A percentile compares a stretch with the other conserved stretches of the same genome.
These are phyloP conservation scores for Dryoscopus gambensis DNA, from an alignment of 2,113 vertebrate genomes.

Conservation along the genomic window DNA sequence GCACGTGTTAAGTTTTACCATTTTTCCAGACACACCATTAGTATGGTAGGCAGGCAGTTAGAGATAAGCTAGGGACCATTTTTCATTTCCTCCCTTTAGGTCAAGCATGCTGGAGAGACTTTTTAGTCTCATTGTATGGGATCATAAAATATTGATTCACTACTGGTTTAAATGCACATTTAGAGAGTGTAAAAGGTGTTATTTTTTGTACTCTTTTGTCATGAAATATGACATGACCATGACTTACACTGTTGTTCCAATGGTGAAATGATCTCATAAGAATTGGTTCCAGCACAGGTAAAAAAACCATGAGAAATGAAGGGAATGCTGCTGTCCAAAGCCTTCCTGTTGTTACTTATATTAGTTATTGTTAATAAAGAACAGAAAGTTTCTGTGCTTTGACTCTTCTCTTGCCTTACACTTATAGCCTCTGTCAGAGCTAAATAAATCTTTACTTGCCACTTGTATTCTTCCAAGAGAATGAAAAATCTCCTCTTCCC, in stretches of 20 bases:
- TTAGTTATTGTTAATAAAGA: neutral
- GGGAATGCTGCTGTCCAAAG: neutral
- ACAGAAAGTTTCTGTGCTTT: neutral
- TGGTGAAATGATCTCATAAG: neutral
- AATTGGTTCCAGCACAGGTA: neutral
- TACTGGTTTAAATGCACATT: neutral
- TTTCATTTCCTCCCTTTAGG: slow-evolving; percentile 12
- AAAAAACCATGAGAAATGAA: neutral
- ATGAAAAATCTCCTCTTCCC: neutral
- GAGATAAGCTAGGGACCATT: neutral
- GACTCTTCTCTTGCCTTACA: neutral
- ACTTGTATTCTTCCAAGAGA: neutral
- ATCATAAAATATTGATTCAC: slow-evolving; percentile 11
- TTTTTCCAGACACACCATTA: neutral
- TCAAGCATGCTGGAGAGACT: neutral
- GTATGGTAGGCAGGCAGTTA: neutral
- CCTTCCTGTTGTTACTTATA: neutral
- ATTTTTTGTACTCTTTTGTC: neutral
- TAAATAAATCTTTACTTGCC: neutral
- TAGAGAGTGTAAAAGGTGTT: neutral
- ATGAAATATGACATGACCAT: neutral
- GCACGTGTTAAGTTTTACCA: neutral
- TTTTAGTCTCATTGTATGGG: neutral
- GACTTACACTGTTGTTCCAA: neutral
- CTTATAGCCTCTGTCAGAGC: neutral